Percentiles rank a stretch among this genome's conserved stretches.
Conservation (phyloP, 2,888 invertebrate species). For the Hypselothyrea guttata region DNA sequence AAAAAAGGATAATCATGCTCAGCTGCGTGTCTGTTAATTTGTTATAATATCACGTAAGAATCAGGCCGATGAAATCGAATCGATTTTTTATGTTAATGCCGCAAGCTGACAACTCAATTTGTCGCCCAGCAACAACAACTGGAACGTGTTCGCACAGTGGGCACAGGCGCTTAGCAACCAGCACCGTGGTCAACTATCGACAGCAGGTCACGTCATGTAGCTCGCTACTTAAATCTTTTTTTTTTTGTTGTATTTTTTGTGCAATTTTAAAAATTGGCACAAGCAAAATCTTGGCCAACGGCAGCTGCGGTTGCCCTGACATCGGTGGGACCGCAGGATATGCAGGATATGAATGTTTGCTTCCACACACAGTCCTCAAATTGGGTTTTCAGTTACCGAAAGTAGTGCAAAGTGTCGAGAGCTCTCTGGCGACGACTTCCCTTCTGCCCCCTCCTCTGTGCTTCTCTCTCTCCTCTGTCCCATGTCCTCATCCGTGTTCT, state of each 20-base stretch:
- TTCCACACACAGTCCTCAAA: constrained; percentile 22
- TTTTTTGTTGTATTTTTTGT: not conserved
- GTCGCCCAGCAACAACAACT: constrained; percentile 29
- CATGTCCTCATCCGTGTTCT: too few species aligned
- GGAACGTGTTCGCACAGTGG: constrained; percentile 57
- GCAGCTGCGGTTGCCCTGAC: constrained; percentile 50
- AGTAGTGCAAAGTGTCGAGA: constrained; percentile 35
- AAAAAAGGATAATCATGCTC: constrained; percentile 62
- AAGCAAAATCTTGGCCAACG: constrained; percentile 32
- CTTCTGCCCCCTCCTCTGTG: constrained; percentile 22
- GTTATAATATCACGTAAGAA: constrained; percentile 70
- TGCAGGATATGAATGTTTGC: constrained; percentile 26
- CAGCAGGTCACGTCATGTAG: constrained; percentile 28
- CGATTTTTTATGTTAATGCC: constrained; percentile 72
- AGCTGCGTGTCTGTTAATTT: constrained; percentile 61
- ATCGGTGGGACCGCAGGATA: constrained; percentile 20
- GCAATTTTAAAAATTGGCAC: constrained; percentile 20
- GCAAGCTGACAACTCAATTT: constrained; percentile 73
- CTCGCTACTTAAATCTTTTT: constrained; percentile 28
- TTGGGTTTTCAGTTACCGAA: constrained; percentile 50
- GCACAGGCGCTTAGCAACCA: constrained; percentile 50
- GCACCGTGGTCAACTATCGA: constrained; percentile 21
- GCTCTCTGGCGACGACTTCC: constrained; percentile 30
- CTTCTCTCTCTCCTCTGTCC: too few species aligned
- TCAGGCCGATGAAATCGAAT: constrained; percentile 36